Percentiles rank a stretch among this genome's conserved stretches.
Conservation (phyloP, 2,797 vertebrate species). For the Halcyon leucocephala region DNA sequence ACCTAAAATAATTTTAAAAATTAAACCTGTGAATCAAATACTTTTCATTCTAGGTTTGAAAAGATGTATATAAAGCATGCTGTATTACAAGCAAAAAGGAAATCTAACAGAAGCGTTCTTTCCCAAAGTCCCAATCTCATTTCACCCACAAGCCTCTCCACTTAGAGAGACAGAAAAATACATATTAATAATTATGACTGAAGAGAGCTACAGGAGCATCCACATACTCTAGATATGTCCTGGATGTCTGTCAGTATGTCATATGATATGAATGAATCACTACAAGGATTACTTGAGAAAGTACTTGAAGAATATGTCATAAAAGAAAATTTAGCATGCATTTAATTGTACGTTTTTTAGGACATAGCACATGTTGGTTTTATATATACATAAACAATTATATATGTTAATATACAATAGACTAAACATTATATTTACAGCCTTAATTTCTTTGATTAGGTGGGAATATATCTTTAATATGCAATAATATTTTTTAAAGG, state of each 20-base stretch:
- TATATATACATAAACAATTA: background rate
- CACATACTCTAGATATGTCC: constrained; percentile 46
- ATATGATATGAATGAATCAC: constrained; percentile 51
- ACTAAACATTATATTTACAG: background rate
- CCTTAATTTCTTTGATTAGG: background rate
- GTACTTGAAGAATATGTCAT: constrained; percentile 15
- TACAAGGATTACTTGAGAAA: constrained; percentile 4
- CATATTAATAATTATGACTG: background rate
- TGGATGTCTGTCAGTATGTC: constrained; percentile 42
- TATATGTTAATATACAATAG: background rate
- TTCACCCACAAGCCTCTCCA: background rate
- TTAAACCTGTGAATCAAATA: background rate
- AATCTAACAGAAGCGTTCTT: background rate
- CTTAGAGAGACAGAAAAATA: constrained; percentile 4
- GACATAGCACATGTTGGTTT: background rate
- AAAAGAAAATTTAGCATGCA: constrained; percentile 33
- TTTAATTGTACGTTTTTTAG: background rate
- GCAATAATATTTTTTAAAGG: background rate
- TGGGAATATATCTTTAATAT: background rate
- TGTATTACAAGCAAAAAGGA: background rate
- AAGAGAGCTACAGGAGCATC: background rate
- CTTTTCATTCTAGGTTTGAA: background rate
- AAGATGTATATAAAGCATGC: background rate
- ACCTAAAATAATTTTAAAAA: background rate
- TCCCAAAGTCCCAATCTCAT: background rate